Base-by-base conservation (phyloP, 2,888 invertebrate genomes). In the Oscheius sp. region DNA sequence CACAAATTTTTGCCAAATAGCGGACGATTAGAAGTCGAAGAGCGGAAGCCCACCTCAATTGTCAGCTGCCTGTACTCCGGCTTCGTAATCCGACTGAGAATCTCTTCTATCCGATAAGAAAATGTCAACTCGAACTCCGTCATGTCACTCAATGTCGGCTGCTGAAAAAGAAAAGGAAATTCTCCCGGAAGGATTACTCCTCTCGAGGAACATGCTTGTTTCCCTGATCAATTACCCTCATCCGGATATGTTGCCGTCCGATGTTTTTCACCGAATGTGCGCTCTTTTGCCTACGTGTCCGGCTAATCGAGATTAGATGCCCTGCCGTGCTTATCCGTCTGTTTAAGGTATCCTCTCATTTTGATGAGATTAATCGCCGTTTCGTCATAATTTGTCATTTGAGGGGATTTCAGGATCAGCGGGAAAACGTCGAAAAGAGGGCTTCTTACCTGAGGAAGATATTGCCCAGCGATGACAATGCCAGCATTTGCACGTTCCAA, bases 111-210 rank as follows among this genome's bases (percentile, higher is more conserved):
- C 55, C 95, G 90, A 77, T 97, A 91, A 25, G 97, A 94, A 91
- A 99, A 99, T 79, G 95, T 94, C 80, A 98, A 91, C 90, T 99
- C 99, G 75, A 96, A 96, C 82, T 95, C 93, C 0, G 96, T 96
- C 96, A 99, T 96, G 89, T 95, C 95, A 21, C 94, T 94, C 53
- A 98, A 90, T 0, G 96, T 97, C 7, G 97, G 96, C 87, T 94
- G 93, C 90, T 91, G 86, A 35, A 88, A 73, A 49, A 49, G 49
- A 49, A 13, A 49, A 13, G 49, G 49, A 3, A 49, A 2, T 49
- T 3, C 21, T 49, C 3, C 2, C 49, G 16, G 13, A n/a, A n/a
- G n/a, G n/a, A n/a, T n/a, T n/a, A n/a, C n/a, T n/a, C n/a, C n/a
- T n/a, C n/a, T n/a, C n/a, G n/a, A n/a, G n/a, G 35, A 3, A 9